Percentiles rank a stretch among this genome's conserved stretches.
Conservation (phyloP, 1,140 invertebrate genomes). For the Vanessa atalanta region DNA sequence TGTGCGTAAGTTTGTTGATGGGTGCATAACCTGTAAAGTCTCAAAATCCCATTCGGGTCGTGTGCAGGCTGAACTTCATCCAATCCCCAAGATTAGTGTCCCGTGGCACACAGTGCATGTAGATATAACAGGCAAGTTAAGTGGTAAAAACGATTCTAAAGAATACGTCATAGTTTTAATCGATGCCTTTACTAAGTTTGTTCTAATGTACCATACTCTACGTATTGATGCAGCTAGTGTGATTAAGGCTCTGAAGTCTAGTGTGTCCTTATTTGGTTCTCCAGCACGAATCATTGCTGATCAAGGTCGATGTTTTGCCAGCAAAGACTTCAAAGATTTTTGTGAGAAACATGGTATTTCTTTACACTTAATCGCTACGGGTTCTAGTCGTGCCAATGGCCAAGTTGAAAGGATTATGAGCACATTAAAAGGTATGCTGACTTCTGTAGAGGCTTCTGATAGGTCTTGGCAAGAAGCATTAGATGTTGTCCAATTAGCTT, state of each 20-base stretch:
- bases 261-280: constrained; percentile 44
- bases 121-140: constrained; percentile 31
- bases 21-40: constrained; percentile 37
- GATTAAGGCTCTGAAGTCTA: constrained; percentile 14
- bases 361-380: constrained; percentile 46
- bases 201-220: constrained; percentile 30
- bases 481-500: constrained; percentile 26
- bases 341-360: constrained; percentile 39
- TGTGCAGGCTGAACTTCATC: constrained; percentile 30
- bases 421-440: constrained; percentile 33
- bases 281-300: constrained; percentile 50
- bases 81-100: constrained; percentile 28
- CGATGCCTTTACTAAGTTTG: constrained; percentile 34
- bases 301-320: constrained; percentile 51
- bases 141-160: constrained; percentile 31
- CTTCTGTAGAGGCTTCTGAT: constrained; percentile 15
- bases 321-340: constrained; percentile 46
- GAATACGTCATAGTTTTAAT: constrained; percentile 32
- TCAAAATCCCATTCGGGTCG: constrained; percentile 36
- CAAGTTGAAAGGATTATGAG: constrained; percentile 58
- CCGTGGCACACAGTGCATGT: constrained; percentile 40
- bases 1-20: constrained; percentile 37
- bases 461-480: constrained; percentile 38
- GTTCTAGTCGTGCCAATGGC: constrained; percentile 41
- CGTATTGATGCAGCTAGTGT: constrained; percentile 34